A percentile compares a stretch with the other conserved stretches of the same genome.
Conservation (phyloP, 2,888 invertebrate species). For the Calliphora vomitoria region DNA sequence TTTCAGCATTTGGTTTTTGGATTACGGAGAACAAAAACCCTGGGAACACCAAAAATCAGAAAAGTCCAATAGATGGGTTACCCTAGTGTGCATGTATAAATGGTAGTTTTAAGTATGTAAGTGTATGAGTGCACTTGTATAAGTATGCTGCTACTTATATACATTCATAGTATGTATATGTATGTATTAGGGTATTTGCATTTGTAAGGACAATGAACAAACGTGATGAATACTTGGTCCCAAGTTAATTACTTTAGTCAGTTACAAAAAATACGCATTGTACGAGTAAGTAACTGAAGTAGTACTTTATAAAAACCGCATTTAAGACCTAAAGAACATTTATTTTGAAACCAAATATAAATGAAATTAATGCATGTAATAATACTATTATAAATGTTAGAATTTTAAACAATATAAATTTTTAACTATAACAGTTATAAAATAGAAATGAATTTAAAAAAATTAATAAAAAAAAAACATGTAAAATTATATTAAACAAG, state of each 20-base stretch:
- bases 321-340: constrained; percentile 31
- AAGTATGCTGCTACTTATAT: background rate
- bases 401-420: too few species aligned
- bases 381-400: background rate
- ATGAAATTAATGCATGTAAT: constrained; percentile 38
- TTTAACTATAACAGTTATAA: too few species aligned
- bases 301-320: constrained; percentile 13
- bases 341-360: constrained; percentile 40
- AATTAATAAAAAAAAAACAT: too few species aligned
- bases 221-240: constrained; percentile 70
- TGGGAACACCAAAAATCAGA: too few species aligned
- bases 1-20: too few species aligned
- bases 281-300: constrained; percentile 19
- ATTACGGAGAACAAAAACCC: too few species aligned
- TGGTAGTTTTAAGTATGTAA: constrained; percentile 1
- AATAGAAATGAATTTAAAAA: too few species aligned
- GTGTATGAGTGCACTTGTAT: too few species aligned
- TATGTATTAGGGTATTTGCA: constrained; percentile 21
- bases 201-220: constrained; percentile 59
- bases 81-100: background rate
- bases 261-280: constrained; percentile 50
- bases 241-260: constrained; percentile 68
- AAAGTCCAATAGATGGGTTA: too few species aligned
- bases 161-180: background rate
- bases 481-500: too few species aligned